phyloP scores from a whole-genome alignment of 2,888 invertebrate genomes.

The Mantis religiosa region DNA sequence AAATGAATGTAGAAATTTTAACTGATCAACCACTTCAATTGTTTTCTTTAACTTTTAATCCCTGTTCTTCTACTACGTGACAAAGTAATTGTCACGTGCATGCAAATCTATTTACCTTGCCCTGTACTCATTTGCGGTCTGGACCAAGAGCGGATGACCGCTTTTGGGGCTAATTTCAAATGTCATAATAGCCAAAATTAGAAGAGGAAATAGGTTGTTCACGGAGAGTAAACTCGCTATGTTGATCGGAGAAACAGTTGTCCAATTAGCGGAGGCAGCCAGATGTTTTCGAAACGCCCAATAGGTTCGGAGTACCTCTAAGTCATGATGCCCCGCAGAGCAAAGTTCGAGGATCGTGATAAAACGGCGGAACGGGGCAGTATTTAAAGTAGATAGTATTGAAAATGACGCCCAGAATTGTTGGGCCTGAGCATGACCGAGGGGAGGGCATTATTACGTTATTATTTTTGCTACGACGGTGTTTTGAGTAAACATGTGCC shows the following conservation, averaged over 20 bases:
- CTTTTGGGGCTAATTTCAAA: neutral
- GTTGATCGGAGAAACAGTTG: neutral
- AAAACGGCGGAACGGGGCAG: neutral
- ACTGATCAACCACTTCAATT: too few relatives aligned
- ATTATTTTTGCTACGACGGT: neutral
- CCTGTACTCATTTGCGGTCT: too few relatives aligned
- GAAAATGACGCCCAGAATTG: constrained; percentile 16
- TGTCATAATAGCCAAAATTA: neutral
- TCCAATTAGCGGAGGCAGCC: neutral
- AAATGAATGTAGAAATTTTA: too few relatives aligned
- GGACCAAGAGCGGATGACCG: neutral
- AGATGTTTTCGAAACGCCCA: neutral
- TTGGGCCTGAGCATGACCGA: constrained; percentile 2
- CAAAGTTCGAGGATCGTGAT: neutral
- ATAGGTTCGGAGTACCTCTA: neutral
- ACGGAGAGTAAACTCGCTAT: neutral
- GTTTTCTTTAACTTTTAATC: too few relatives aligned
- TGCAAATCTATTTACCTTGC: too few relatives aligned
- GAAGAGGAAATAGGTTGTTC: neutral
- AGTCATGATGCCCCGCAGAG: constrained; percentile 2
- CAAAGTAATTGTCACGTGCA: too few relatives aligned
- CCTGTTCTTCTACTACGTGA: too few relatives aligned
- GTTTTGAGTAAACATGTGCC: neutral
- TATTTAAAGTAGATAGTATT: constrained; percentile 11
- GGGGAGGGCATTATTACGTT: neutral